Conservation (phyloP, 2,888 invertebrate genomes). For the Heliconius hortense region DNA sequence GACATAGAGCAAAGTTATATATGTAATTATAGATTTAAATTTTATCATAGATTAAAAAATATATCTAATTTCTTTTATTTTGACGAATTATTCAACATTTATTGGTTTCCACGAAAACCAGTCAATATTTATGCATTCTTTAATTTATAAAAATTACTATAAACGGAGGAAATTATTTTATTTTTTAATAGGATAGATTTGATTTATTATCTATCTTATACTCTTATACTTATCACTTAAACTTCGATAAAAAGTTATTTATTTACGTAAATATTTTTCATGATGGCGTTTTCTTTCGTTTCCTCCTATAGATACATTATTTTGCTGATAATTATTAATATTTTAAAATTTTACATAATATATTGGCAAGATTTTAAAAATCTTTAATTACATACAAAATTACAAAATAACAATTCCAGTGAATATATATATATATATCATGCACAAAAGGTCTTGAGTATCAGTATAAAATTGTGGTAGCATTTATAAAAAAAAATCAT, state of each 20-base stretch:
- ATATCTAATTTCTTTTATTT: not conserved
- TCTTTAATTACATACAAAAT: conserved; percentile 15
- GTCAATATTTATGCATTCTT: too few relatives aligned
- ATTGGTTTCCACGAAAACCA: too few relatives aligned
- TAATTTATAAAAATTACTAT: too few relatives aligned
- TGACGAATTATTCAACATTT: too few relatives aligned
- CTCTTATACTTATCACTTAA: not conserved
- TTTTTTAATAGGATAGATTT: not conserved
- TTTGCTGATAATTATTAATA: not conserved
- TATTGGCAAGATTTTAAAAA: not conserved
- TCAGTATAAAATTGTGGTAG: conserved; percentile 6
- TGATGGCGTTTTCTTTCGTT: not conserved
- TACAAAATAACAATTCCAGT: conserved; percentile 17
- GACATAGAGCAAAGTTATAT: not conserved
- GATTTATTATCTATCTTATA: not conserved
- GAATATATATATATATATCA: conserved; percentile 36
- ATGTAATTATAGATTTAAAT: conserved; percentile 20
- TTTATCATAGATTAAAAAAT: not conserved
- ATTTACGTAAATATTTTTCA: not conserved
- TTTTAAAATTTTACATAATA: not conserved
- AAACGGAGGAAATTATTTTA: too few relatives aligned
- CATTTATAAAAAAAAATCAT: not conserved
- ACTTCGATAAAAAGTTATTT: not conserved
- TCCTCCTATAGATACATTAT: not conserved
- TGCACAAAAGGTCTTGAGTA: conserved; percentile 25